Percentiles rank a stretch among this genome's conserved stretches.
These are phyloP conservation scores for Equus quagga DNA, from an alignment of 2,113 vertebrate genomes.

Conservation along the genomic window DNA sequence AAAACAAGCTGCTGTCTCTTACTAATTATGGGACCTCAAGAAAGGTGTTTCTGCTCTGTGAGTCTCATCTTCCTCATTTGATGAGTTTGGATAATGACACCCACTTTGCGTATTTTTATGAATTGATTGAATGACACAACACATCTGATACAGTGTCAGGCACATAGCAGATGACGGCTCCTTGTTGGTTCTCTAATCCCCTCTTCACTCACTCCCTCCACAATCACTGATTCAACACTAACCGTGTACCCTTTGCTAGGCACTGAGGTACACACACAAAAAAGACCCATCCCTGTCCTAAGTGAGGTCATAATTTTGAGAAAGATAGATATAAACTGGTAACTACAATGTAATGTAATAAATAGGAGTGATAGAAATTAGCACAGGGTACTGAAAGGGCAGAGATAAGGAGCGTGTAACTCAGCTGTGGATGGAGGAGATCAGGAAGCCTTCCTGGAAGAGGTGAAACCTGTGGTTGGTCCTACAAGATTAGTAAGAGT, in stretches of 20 bases:
- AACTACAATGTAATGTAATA: not conserved
- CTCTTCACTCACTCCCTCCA: not conserved
- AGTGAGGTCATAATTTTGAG: not conserved
- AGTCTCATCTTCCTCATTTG: slow-evolving; percentile 45
- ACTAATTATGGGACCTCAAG: not conserved
- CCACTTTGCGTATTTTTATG: slow-evolving; percentile 60
- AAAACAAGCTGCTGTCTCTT: slow-evolving; percentile 22
- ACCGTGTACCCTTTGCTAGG: not conserved
- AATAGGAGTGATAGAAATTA: not conserved
- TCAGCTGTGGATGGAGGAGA: not conserved
- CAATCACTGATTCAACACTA: not conserved
- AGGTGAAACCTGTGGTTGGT: not conserved
- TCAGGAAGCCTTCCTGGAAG: not conserved
- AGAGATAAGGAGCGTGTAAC: not conserved
- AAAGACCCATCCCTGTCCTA: not conserved
- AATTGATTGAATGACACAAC: slow-evolving; percentile 29
- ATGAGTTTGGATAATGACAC: slow-evolving; percentile 54
- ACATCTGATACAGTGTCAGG: slow-evolving; percentile 25
- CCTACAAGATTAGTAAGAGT: not conserved
- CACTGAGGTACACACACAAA: not conserved
- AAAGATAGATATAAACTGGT: not conserved
- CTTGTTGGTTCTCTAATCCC: not conserved
- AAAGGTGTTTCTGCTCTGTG: slow-evolving; percentile 6
- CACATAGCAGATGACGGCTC: not conserved
- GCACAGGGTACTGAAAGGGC: not conserved